Conservation (phyloP, 2,113 vertebrate genomes). For the Hypomesus transpacificus region DNA sequence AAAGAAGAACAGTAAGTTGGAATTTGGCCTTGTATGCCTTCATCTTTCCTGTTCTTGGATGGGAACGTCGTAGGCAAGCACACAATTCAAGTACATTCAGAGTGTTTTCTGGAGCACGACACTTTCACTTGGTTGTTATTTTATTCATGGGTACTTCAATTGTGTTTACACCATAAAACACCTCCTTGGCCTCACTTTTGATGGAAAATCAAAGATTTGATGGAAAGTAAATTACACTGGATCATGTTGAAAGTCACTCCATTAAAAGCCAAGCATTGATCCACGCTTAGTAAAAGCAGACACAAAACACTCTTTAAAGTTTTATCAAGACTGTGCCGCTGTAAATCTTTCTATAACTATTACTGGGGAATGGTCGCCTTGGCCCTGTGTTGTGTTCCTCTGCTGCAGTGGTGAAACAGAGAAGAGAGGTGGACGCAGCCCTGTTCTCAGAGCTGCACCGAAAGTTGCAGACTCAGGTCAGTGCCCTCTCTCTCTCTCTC, state of each 20-base stretch:
- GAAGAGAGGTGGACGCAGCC: constrained; percentile 88
- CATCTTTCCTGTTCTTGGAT: too few species aligned
- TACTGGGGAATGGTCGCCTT: background rate
- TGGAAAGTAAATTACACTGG: constrained; percentile 17
- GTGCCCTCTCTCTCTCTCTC: background rate
- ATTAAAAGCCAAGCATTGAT: constrained; percentile 50
- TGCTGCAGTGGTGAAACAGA: constrained; percentile 85
- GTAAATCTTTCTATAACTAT: background rate
- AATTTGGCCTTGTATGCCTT: too few species aligned
- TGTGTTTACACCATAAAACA: too few species aligned
- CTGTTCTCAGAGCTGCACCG: constrained; percentile 93
- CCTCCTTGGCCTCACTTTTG: too few species aligned
- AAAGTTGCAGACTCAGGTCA: constrained; percentile 93
- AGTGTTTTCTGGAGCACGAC: too few species aligned
- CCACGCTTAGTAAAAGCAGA: constrained; percentile 26
- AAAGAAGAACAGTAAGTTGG: background rate
- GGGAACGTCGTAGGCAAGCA: too few species aligned
- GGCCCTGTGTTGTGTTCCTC: background rate
- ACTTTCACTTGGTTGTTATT: too few species aligned
- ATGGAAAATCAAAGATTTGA: too few species aligned
- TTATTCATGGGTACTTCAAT: too few species aligned
- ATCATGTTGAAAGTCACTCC: constrained; percentile 19
- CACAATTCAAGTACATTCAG: too few species aligned
- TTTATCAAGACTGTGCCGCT: background rate
- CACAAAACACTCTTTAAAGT: constrained; percentile 30